Evolutionary conservation across 2,888 invertebrate species (phyloP).

Genomic region (Andrena trimmerana): DNA sequence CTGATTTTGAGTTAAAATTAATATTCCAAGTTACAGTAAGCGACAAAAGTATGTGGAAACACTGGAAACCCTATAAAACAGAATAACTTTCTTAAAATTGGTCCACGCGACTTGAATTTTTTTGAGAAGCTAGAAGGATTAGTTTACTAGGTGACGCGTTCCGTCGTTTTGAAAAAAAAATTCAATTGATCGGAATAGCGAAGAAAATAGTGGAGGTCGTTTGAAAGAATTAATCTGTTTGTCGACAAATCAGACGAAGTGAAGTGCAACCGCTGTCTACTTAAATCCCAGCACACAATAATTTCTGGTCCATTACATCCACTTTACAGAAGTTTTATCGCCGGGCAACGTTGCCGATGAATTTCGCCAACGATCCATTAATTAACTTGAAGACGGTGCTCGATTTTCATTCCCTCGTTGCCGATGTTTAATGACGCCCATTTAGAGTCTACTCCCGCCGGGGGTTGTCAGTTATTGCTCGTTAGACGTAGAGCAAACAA

Average conservation of each 20-base stretch:
- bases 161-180: too few species aligned
- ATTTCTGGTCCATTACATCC: slow-evolving; percentile 21
- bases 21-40: too few species aligned
- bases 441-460: slow-evolving; percentile 12
- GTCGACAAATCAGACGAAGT: not conserved
- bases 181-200: too few species aligned
- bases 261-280: not conserved
- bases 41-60: too few species aligned
- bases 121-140: too few species aligned
- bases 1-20: too few species aligned
- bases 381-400: slow-evolving; percentile 12
- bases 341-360: slow-evolving; percentile 18
- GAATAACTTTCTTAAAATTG: too few species aligned
- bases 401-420: slow-evolving; percentile 26
- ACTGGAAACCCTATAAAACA: too few species aligned
- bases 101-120: too few species aligned
- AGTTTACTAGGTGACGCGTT: too few species aligned
- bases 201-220: too few species aligned
- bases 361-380: slow-evolving; percentile 45
- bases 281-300: slow-evolving; percentile 18
- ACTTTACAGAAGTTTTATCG: slow-evolving; percentile 20
- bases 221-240: not conserved
- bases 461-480: slow-evolving; percentile 35
- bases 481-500: slow-evolving; percentile 39
- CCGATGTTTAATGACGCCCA: slow-evolving; percentile 40